phyloP scores from a whole-genome alignment of 2,113 vertebrate species.

The Anoura caudifer region DNA sequence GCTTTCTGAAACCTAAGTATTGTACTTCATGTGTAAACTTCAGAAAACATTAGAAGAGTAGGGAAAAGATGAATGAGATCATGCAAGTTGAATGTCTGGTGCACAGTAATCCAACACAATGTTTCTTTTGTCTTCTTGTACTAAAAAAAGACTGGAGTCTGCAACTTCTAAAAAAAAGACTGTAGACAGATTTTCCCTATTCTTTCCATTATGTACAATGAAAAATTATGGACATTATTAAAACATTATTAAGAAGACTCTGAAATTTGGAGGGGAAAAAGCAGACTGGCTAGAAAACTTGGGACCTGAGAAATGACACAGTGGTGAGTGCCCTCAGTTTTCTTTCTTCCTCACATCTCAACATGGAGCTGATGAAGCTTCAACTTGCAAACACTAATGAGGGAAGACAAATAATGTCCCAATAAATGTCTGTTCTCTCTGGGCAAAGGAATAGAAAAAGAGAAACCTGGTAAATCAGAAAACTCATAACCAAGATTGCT shows the following conservation, averaged over 20 bases:
- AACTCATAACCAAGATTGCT: neutral
- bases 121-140: neutral
- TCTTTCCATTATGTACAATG: neutral
- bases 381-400: neutral
- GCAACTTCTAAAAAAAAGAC: neutral
- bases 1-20: neutral
- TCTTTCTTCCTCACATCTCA: neutral
- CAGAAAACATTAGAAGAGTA: neutral
- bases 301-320: neutral
- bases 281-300: neutral
- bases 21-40: neutral
- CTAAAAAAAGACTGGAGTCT: neutral
- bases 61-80: neutral
- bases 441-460: neutral
- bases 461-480: neutral
- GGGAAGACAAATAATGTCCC: neutral
- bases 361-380: neutral
- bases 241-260: neutral
- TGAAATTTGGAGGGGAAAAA: neutral
- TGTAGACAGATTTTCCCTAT: neutral
- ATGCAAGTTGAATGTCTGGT: neutral
- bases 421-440: neutral
- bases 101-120: neutral
- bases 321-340: neutral
- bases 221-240: neutral